Evolutionary conservation across 1,140 invertebrate species (phyloP).

Genomic region (Galleria mellonella): DNA sequence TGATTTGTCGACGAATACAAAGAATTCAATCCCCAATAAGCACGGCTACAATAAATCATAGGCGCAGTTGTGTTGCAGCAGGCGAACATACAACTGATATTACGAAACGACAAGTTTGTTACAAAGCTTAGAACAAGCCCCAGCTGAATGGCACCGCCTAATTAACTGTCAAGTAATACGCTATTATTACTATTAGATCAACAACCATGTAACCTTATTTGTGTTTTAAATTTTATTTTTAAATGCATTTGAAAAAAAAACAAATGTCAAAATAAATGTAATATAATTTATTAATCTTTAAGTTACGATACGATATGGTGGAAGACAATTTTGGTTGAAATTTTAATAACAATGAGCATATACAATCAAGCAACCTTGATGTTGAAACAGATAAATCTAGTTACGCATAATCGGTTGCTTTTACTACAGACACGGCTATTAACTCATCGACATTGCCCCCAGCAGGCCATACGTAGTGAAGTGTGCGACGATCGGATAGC

Average conservation of each 20-base stretch:
- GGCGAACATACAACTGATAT: constrained; percentile 41
- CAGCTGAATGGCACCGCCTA: constrained; percentile 51
- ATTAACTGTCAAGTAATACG: constrained; percentile 65
- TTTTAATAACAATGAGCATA: too few species aligned
- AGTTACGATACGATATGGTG: too few species aligned
- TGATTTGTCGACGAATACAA: constrained; percentile 65
- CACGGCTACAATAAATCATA: constrained; percentile 49
- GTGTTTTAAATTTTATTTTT: neutral
- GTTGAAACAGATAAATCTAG: too few species aligned
- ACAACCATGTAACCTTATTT: constrained; percentile 5
- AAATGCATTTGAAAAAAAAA: too few species aligned
- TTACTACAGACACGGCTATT: constrained; percentile 23
- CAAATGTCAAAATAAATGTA: too few species aligned
- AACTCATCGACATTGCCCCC: constrained; percentile 28
- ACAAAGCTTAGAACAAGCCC: constrained; percentile 39
- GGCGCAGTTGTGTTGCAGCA: constrained; percentile 31
- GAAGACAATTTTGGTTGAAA: too few species aligned
- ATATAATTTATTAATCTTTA: too few species aligned
- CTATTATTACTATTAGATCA: constrained; percentile 38
- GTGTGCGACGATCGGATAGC: constrained; percentile 50
- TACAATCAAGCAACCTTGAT: constrained; percentile 1
- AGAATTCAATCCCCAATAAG: constrained; percentile 41
- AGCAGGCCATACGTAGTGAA: constrained; percentile 22
- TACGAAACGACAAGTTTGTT: constrained; percentile 43
- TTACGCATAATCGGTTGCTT: constrained; percentile 10